Conservation (phyloP, 2,888 invertebrate genomes). For the Mythimna lalbum region DNA sequence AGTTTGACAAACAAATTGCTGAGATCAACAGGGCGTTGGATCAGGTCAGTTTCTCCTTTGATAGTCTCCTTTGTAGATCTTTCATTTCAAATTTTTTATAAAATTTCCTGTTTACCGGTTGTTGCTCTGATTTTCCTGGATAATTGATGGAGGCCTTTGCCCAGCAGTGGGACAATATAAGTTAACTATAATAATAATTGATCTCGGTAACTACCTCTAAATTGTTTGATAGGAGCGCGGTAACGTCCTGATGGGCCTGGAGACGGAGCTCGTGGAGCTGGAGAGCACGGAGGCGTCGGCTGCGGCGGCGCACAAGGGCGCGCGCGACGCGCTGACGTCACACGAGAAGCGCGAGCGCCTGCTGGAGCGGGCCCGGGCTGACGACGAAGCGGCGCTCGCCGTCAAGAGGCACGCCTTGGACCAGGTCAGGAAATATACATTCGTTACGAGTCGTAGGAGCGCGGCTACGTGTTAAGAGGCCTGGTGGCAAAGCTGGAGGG, state of each 20-base stretch:
- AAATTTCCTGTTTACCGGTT: too few relatives aligned
- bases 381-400: slow-evolving; percentile 91
- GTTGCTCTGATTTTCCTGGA: too few relatives aligned
- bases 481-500: background rate
- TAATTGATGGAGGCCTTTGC: too few relatives aligned
- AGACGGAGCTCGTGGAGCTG: slow-evolving; percentile 91
- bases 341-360: slow-evolving; percentile 93
- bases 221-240: slow-evolving; percentile 91
- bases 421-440: slow-evolving; percentile 18
- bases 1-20: slow-evolving; percentile 90
- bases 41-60: too few relatives aligned
- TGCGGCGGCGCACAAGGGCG: slow-evolving; percentile 91
- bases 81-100: too few relatives aligned
- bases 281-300: slow-evolving; percentile 93
- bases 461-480: too few relatives aligned
- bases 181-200: too few relatives aligned
- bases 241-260: slow-evolving; percentile 91
- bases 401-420: slow-evolving; percentile 50
- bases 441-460: too few relatives aligned
- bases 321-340: slow-evolving; percentile 67
- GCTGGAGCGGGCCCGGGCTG: slow-evolving; percentile 92
- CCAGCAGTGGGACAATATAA: too few relatives aligned
- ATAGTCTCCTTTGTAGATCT: too few relatives aligned
- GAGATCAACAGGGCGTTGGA: slow-evolving; percentile 92
- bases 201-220: too few relatives aligned